phyloP scores from a whole-genome alignment of 2,113 vertebrate species.

The Coryphaenoides rupestris region DNA sequence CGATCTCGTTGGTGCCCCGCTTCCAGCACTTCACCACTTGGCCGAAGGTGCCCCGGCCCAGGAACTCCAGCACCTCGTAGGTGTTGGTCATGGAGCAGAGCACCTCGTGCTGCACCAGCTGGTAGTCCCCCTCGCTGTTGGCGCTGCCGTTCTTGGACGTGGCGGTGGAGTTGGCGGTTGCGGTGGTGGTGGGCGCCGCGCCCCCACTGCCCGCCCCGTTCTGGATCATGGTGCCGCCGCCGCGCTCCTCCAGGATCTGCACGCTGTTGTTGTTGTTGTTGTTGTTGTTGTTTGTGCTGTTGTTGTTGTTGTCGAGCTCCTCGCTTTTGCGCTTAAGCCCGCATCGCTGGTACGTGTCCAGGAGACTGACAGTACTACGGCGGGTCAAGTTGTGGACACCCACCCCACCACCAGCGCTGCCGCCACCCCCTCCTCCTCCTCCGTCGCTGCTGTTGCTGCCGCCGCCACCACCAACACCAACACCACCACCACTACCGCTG shows the following conservation, averaged over 20 bases:
- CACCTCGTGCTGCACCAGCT: slow-evolving; percentile 97
- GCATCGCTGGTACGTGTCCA: slow-evolving; percentile 99
- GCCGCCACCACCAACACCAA: slow-evolving; percentile 66
- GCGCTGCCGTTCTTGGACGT: slow-evolving; percentile 96
- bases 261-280: slow-evolving; percentile 95
- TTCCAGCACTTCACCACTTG: slow-evolving; percentile 99
- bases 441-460: slow-evolving; percentile 80
- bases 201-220: slow-evolving; percentile 85
- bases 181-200: slow-evolving; percentile 72
- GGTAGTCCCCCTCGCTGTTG: slow-evolving; percentile 96
- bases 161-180: slow-evolving; percentile 89
- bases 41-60: slow-evolving; percentile 95
- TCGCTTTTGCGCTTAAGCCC: slow-evolving; percentile 98
- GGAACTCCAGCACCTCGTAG: slow-evolving; percentile 94
- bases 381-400: slow-evolving; percentile 94
- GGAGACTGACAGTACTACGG: slow-evolving; percentile 96
- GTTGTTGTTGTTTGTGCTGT: no score
- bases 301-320: slow-evolving; percentile 94
- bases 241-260: slow-evolving; percentile 93
- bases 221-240: slow-evolving; percentile 89
- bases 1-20: slow-evolving; percentile 96
- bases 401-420: slow-evolving; percentile 68
- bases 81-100: slow-evolving; percentile 99
- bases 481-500: slow-evolving; percentile 80
- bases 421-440: slow-evolving; percentile 77